Conservation (phyloP, 2,888 invertebrate species). For the Chydorus sphaericus region DNA sequence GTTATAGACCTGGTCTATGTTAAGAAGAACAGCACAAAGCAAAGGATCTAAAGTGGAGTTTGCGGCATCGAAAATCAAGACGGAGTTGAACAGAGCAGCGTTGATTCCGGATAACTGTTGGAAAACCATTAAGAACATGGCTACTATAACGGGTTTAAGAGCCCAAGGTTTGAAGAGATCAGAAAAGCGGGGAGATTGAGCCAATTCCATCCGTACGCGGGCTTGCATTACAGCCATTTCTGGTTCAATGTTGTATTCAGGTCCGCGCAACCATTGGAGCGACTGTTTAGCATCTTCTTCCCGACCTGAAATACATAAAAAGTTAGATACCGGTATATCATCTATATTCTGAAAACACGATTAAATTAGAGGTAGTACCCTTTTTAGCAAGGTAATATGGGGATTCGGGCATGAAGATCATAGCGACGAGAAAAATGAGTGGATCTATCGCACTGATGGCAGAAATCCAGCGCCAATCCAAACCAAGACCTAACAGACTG, state of each 20-base stretch:
- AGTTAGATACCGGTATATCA: neutral
- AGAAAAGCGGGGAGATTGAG: neutral
- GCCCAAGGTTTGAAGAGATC: constrained; percentile 4
- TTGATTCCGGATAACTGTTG: constrained; percentile 9
- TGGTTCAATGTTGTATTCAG: neutral
- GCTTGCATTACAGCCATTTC: constrained; percentile 11
- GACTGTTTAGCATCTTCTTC: constrained; percentile 9
- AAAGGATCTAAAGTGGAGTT: neutral
- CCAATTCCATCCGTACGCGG: neutral
- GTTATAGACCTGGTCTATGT: neutral
- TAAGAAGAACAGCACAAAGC: neutral
- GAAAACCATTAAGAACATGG: neutral
- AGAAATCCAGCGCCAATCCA: constrained; percentile 50
- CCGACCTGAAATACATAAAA: neutral
- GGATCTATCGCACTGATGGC: constrained; percentile 50
- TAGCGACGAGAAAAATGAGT: constrained; percentile 48
- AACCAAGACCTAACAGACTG: constrained; percentile 60
- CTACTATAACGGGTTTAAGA: neutral
- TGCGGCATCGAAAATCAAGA: neutral
- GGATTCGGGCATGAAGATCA: constrained; percentile 76
- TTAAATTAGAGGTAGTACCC: constrained; percentile 26
- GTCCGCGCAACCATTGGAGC: constrained; percentile 11
- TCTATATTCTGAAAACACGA: neutral
- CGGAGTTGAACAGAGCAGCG: constrained; percentile 4
- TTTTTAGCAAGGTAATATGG: constrained; percentile 53